phyloP scores from a whole-genome alignment of 2,888 invertebrate species.

The Augochlorella aurata region DNA sequence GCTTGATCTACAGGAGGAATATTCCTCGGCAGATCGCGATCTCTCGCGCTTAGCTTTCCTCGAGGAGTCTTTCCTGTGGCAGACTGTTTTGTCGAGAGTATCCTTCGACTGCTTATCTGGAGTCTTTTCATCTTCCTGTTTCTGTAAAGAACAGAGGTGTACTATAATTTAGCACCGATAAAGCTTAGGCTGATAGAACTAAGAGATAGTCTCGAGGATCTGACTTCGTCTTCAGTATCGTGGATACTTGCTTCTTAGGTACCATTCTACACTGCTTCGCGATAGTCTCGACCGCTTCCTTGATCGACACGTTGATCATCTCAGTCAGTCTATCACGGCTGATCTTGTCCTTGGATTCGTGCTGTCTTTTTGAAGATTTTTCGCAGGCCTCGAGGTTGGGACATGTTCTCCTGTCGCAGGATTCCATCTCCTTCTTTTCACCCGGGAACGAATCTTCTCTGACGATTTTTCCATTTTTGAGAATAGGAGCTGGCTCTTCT shows the following conservation, averaged over 20 bases:
- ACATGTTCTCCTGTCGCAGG: slow-evolving; percentile 37
- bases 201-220: not conserved
- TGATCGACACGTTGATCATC: slow-evolving; percentile 70
- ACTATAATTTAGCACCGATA: not conserved
- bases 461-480: too few species aligned
- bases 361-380: not conserved
- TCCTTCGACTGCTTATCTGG: not conserved
- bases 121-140: slow-evolving; percentile 23
- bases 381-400: slow-evolving; percentile 13
- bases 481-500: too few species aligned
- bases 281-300: slow-evolving; percentile 69
- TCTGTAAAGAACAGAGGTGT: slow-evolving; percentile 9
- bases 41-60: slow-evolving; percentile 1
- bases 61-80: not conserved
- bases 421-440: slow-evolving; percentile 22
- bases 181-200: not conserved
- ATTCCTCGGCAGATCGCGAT: not conserved
- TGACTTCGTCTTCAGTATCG: slow-evolving; percentile 18
- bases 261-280: slow-evolving; percentile 67
- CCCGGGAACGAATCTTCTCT: not conserved
- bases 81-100: not conserved
- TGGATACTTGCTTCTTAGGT: slow-evolving; percentile 65
- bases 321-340: slow-evolving; percentile 60
- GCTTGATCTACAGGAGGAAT: not conserved
- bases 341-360: slow-evolving; percentile 30